Evolutionary conservation across 2,113 vertebrate genomes (phyloP).

Genomic region (Marcusenius ussheri): DNA sequence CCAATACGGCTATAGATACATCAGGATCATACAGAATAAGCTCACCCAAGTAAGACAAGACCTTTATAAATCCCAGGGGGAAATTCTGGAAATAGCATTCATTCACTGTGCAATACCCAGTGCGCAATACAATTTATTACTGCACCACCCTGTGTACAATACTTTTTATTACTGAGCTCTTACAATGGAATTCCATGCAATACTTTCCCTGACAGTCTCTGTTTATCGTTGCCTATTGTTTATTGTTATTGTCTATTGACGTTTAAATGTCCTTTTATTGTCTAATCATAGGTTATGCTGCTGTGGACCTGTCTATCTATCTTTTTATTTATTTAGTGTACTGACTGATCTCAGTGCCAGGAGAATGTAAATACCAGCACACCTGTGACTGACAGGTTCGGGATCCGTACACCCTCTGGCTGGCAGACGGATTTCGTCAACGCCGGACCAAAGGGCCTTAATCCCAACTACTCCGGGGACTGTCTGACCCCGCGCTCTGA

Average conservation of each 20-base stretch:
- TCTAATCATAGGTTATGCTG: background rate
- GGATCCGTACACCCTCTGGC: background rate
- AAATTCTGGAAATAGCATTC: background rate
- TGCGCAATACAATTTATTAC: background rate
- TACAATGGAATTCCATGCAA: background rate
- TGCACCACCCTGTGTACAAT: background rate
- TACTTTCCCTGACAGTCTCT: background rate
- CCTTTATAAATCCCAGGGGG: background rate
- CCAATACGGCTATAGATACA: background rate
- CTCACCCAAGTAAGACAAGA: background rate
- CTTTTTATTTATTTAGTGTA: background rate
- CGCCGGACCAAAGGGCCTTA: background rate
- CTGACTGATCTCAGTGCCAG: background rate
- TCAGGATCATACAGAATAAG: background rate
- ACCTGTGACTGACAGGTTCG: background rate
- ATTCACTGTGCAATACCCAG: background rate
- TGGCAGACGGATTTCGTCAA: background rate
- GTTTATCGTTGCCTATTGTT: background rate
- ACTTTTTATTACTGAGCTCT: background rate
- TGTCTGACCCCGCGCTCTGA: background rate
- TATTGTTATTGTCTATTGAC: background rate
- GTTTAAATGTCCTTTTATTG: background rate
- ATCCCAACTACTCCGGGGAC: background rate
- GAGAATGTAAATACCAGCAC: background rate
- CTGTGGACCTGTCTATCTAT: background rate